phyloP scores from a whole-genome alignment of 2,797 vertebrate species.

The Pipistrellus pipistrellus region DNA sequence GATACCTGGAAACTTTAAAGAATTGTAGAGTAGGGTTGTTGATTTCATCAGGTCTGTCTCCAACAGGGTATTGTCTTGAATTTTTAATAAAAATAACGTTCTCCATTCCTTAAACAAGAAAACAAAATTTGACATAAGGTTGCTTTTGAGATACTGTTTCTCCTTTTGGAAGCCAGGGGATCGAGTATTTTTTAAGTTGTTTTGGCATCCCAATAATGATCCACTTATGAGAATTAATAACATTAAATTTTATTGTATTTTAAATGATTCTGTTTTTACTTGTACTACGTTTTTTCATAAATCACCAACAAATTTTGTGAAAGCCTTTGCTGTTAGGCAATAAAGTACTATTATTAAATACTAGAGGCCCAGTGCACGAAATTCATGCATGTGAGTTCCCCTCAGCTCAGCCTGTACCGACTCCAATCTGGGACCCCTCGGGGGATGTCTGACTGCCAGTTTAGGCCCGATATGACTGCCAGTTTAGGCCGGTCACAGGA shows the following conservation, averaged over 20 bases:
- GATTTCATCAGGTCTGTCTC: background rate
- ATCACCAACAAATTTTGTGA: background rate
- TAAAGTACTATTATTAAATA: too few species aligned
- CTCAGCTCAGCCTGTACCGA: too few species aligned
- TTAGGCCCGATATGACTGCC: too few species aligned
- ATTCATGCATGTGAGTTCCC: too few species aligned
- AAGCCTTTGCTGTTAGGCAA: background rate
- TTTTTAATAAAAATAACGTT: background rate
- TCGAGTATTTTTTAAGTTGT: background rate
- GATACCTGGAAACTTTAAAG: background rate
- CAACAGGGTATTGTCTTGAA: background rate
- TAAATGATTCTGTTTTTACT: background rate
- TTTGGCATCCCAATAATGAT: background rate
- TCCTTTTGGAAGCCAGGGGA: background rate
- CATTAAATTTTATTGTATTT: slow-evolving; percentile 17
- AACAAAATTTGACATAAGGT: background rate
- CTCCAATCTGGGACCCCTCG: too few species aligned
- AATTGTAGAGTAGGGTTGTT: background rate
- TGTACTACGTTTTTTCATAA: background rate
- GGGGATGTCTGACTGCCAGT: too few species aligned
- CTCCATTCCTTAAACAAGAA: background rate
- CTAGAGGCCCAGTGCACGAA: too few species aligned
- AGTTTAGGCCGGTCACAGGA: too few species aligned
- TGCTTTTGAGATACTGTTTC: background rate
- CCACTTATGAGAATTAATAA: background rate